A percentile compares a stretch with the other conserved stretches of the same genome.
Conservation (phyloP, 2,797 vertebrate species). For the Catostomus latipinnis region DNA sequence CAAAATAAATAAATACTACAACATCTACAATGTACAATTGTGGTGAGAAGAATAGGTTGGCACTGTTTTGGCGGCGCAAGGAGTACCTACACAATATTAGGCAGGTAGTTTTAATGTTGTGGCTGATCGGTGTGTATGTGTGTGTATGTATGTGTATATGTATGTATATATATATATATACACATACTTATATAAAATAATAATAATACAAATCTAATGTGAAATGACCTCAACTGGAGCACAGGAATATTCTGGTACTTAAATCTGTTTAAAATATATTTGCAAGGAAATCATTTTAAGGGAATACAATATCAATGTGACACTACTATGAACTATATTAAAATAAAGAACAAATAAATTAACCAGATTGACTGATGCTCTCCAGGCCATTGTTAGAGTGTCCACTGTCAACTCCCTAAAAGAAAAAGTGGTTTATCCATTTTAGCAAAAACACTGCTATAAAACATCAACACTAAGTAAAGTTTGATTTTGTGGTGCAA, state of each 20-base stretch:
- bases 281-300: not conserved
- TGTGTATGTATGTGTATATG: too few species aligned
- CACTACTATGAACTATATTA: slow-evolving; percentile 40
- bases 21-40: too few species aligned
- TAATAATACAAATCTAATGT: not conserved
- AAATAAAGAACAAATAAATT: slow-evolving; percentile 14
- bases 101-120: too few species aligned
- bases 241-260: slow-evolving; percentile 20
- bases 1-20: too few species aligned
- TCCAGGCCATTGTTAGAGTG: slow-evolving; percentile 38
- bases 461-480: slow-evolving; percentile 42
- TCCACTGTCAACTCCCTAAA: slow-evolving; percentile 41
- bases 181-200: too few species aligned
- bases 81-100: too few species aligned
- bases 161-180: too few species aligned
- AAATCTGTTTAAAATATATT: slow-evolving; percentile 19
- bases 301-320: slow-evolving; percentile 45
- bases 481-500: slow-evolving; percentile 38
- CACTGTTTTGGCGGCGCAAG: too few species aligned
- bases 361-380: slow-evolving; percentile 44
- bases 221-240: slow-evolving; percentile 1
- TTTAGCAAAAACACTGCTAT: slow-evolving; percentile 38
- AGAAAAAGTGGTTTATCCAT: slow-evolving; percentile 34
- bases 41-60: too few species aligned
- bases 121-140: too few species aligned